Base-by-base conservation (phyloP, 23 tunicate species). In the Trididemnum miniatum region DNA sequence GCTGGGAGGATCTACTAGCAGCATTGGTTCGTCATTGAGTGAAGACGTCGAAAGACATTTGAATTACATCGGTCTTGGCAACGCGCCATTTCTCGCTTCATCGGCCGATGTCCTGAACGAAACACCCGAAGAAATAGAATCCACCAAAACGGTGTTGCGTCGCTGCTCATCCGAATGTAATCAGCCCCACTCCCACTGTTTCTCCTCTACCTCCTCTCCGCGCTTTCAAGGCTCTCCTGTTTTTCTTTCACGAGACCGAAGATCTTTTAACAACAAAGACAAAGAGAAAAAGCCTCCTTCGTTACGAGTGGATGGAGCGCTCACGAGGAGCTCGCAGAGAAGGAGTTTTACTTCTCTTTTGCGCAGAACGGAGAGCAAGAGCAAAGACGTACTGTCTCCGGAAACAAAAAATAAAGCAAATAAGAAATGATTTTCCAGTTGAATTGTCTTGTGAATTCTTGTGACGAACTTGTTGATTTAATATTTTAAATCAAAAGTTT, bases 121-220 rank as follows among this genome's bases (percentile, higher is more conserved):
- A 1, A 1, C 79, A 3, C 69, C 79, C 0, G 79, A 50, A 7
- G 26, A 30, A 32, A 22, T 20, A 1, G 2, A 39, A 49, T 5
- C 73, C 27, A 20, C 54, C 12, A 64, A 84, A 59, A 35, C 80
- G 49, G 77, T 27, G 24, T 71, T 83, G 1, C 82, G 82, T 5
- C 78, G 89, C 4, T 78, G 86, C 81, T 84, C 96, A 18, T 90
- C 96, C 20, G 96, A 84, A 52, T 78, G 82, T 5, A 18, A 34
- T 57, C 78, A 80, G 38, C 7, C 7, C 37, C 75, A 31, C 38
- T 31, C 75, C 38, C 75, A 31, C 75, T 30, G 38, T 5, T 67
- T 9, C 18, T 62, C 67, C 67, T 9, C 15, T 12, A 12, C 18
- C 57, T 49, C 57, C 18, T n/a, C n/a, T n/a, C 54, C 54, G 15